These are phyloP conservation scores for Himalopsyche japonica DNA, from an alignment of 2,888 invertebrate genomes.

Conservation along the genomic window DNA sequence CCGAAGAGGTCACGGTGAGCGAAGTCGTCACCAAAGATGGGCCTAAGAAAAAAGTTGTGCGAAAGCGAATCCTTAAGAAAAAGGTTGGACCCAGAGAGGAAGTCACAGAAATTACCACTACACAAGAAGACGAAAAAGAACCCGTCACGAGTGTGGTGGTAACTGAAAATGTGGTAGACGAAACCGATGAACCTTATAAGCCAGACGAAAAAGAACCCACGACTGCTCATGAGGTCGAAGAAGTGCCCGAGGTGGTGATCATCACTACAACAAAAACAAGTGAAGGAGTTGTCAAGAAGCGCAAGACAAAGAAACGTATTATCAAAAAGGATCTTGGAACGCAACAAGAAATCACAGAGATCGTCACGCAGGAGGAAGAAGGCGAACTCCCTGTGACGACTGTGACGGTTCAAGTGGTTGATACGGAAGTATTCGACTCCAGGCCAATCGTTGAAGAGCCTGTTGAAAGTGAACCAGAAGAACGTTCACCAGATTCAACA, in stretches of 20 bases:
- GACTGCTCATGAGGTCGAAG: constrained; percentile 46
- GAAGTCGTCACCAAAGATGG: constrained; percentile 46
- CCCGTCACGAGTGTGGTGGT: constrained; percentile 39
- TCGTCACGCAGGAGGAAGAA: constrained; percentile 49
- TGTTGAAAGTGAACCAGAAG: constrained; percentile 38
- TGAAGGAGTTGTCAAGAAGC: constrained; percentile 44
- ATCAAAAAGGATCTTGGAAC: constrained; percentile 47
- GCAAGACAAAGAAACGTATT: constrained; percentile 49
- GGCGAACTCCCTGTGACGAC: constrained; percentile 46
- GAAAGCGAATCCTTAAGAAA: constrained; percentile 44
- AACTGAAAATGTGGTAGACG: neutral
- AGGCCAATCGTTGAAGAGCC: constrained; percentile 37
- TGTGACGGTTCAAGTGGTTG: constrained; percentile 36
- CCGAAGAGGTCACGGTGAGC: constrained; percentile 46
- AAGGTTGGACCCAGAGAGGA: constrained; percentile 44
- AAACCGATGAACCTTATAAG: neutral
- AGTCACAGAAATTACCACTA: constrained; percentile 46
- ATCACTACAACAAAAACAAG: constrained; percentile 43
- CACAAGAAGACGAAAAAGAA: constrained; percentile 41
- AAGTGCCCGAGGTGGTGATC: constrained; percentile 42
- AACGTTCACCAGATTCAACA: no score
- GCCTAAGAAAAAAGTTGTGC: constrained; percentile 47
- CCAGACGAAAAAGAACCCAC: constrained; percentile 43
- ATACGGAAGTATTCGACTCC: no score
- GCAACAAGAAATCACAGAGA: constrained; percentile 52